These are phyloP conservation scores for Lasius fuliginosus DNA, from an alignment of 2,888 invertebrate genomes.

Conservation along the genomic window DNA sequence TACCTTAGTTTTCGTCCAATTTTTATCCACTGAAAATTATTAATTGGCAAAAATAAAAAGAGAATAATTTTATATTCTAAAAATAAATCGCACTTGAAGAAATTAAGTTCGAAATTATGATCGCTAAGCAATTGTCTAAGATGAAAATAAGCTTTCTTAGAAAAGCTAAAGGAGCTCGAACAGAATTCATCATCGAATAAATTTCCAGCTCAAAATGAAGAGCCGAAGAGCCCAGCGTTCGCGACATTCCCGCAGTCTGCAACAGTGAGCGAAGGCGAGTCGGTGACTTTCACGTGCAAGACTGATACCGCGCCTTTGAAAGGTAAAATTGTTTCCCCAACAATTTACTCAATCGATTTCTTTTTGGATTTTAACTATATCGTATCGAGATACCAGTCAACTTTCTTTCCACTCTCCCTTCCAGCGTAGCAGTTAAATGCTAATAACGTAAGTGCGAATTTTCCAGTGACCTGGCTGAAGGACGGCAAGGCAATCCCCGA, in stretches of 20 bases:
- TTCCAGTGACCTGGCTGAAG: slow-evolving; percentile 93
- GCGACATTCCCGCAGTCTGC: slow-evolving; percentile 95
- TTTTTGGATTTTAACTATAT: background rate
- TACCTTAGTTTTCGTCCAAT: background rate
- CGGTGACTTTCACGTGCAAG: slow-evolving; percentile 93
- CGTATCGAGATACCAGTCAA: background rate
- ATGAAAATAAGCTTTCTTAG: background rate
- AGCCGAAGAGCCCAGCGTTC: slow-evolving; percentile 94
- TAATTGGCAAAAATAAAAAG: background rate
- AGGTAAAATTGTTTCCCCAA: slow-evolving; percentile 83
- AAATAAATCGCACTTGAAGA: background rate
- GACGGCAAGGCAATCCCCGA: slow-evolving; percentile 97
- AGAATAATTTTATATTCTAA: background rate
- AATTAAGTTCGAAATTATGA: background rate
- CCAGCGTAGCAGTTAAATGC: background rate
- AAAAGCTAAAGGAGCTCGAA: background rate
- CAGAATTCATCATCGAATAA: background rate
- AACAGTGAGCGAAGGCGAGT: slow-evolving; percentile 93
- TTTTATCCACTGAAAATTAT: background rate
- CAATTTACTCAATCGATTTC: background rate
- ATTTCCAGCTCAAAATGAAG: slow-evolving; percentile 93
- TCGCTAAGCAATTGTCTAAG: background rate
- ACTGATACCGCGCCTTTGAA: slow-evolving; percentile 89
- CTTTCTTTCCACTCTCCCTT: background rate
- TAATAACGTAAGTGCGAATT: slow-evolving; percentile 1